Evolutionary conservation across 2,113 vertebrate species (phyloP), one percentile per base, ranked within the genome.

Genomic region (Gallinago media): DNA sequence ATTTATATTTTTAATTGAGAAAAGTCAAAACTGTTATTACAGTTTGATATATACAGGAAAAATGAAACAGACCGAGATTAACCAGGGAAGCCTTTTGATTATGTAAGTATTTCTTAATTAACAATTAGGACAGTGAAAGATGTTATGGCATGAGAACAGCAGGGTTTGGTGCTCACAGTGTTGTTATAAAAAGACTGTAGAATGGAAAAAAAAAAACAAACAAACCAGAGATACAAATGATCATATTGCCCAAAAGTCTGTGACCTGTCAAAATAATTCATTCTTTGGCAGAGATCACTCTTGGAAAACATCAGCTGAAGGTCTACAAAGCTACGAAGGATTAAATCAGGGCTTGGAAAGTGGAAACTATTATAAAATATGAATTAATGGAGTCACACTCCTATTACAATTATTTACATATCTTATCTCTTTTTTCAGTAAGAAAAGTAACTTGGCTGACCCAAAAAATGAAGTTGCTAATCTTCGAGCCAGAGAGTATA

Each of bases 401-500:
- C 29, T 55, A n/a, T 84, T 84, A 71, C 13, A 67, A 81, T 85
- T 93, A 65, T 52, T 85, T 26, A 34, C 25, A 21, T 16, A 61
- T 63, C 58, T 68, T 84, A 70, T 49, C 47, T 66, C n/a, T 40
- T 90, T 73, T 84, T 84, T 49, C 59, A 71, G 17, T 58, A 62
- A 79, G 36, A 80, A 88, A 66, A 82, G 79, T 67, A 56, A 84
- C 62, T 92, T 91, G 76, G 31, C 65, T 84, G 83, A 95, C 83
- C 83, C 83, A 63, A 79, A 89, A 93, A 82, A 63, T 88, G 74
- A 85, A 42, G 85, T 58, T 74, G 31, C 31, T 76, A 46, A 58
- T 59, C 83, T 83, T 77, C 38, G 50, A 84, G 36, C n/a, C 75
- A 55, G 66, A 50, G 9, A 82, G 22, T 7, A 1, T 18, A 65